Base-by-base conservation (phyloP, 2,797 vertebrate species). In the Prionace glauca region DNA sequence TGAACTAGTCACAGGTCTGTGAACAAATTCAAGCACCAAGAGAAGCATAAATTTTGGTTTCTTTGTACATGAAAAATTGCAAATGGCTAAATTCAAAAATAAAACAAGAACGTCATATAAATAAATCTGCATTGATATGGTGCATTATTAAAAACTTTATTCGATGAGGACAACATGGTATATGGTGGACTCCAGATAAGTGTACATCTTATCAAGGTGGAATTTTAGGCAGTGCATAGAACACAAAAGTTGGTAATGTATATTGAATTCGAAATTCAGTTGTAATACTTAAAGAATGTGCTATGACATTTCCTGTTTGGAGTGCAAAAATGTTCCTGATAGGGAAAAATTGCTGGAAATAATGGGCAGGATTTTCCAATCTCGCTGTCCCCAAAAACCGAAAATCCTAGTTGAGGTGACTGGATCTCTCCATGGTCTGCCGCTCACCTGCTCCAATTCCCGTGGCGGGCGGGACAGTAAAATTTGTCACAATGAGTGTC, bases 1-100 rank as follows among this genome's bases (percentile, higher is more conserved):
- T 0, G 96, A 96, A 95, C 97, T 96, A 97, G 0, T 45, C 95
- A 86, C 74, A 24, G 95, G 79, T 11, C 62, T 95, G 77, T 96
- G 81, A 94, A 77, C 45, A 95, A 71, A 41, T 50, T 24, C 67
- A 45, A 94, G 67, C 60, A 67, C 1, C 62, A 24, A 69, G 32
- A 41, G 32, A 67, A 72, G 69, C 29, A 77, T 10, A 72, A 32
- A 77, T 56, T 60, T 56, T 95, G 45, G 71, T 60, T 45, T 95
- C 22, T 71, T 26, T 74, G 67, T 94, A 65, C 94, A 94, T 26
- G 45, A 95, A 71, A 94, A 29, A 60, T 77, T 18, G 72, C 69
- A 69, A 22, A 50, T 62, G n/a, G 62, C 32, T 65, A 16, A 79
- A 0, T 56, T 5, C 0, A 0, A 0, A 0, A 94, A 95, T 74